Evolutionary conservation across 2,113 vertebrate genomes (phyloP), one percentile per base, ranked within the genome.

Genomic region (Calyptomena viridis): DNA sequence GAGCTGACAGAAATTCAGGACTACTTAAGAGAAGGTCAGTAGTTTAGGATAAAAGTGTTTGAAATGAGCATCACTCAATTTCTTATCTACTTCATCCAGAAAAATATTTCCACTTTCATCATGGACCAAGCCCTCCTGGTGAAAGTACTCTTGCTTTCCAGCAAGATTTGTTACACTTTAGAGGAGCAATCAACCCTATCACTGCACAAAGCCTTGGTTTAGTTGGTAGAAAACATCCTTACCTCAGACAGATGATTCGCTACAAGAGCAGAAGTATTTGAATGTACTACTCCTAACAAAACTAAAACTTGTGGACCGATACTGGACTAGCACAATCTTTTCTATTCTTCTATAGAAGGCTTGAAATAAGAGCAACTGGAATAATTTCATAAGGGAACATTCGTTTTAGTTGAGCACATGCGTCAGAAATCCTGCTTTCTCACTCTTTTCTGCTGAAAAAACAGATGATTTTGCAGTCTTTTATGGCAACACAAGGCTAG

Each of bases 31-130:
- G 15, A 30, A 88, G 85, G 88, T 88, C 90, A 88, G 73, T 37
- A 94, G 47, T 86, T 92, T 80, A 81, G 64, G 68, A 94, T 80
- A 74, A 74, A 93, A 92, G 44, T 67, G 44, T 91, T 59, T 56
- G 52, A 93, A 94, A 95, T 3, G 9, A 90, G 56, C 83, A 88
- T 68, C 82, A 68, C 68, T 90, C 50, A 59, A 44, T 90, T 94
- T 67, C 78, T 97, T 94, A 90, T 75, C 93, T 93, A 59, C 47
- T 90, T 83, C 56, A 95, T 94, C 83, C 92, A 91, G 93, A 90
- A 95, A 94, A 97, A 72, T 72, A 94, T 56, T 96, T 95, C 76
- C 31, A 94, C 72, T 92, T 95, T 88, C 59, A 95, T 87, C 58
- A 56, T 18, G 49, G 68, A 90, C 75, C 79, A 95, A 81, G 55